Percentiles rank a stretch among this genome's conserved stretches.
Conservation (phyloP, 2,797 vertebrate species). For the Hemitrygon akajei region DNA sequence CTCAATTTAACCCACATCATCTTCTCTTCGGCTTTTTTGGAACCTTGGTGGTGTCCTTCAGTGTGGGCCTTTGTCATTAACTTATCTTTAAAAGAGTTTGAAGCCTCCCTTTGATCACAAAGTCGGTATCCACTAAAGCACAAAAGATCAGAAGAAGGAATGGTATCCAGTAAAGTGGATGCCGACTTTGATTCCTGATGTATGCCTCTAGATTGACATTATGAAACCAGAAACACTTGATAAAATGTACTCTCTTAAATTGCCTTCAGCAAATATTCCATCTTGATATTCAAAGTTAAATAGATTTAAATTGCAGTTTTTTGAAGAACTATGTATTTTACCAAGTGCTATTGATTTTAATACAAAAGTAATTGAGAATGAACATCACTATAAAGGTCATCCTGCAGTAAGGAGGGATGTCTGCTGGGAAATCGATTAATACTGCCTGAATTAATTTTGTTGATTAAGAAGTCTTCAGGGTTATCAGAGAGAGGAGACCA, state of each 20-base stretch:
- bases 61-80: neutral
- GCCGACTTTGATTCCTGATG: neutral
- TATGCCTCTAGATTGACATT: neutral
- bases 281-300: conserved; percentile 22
- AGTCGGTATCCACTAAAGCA: neutral
- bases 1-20: neutral
- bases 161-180: neutral
- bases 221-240: neutral
- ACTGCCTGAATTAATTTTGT: neutral
- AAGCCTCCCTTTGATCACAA: neutral
- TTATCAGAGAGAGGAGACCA: neutral
- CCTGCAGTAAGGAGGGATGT: neutral
- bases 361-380: conserved; percentile 25
- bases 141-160: neutral
- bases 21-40: neutral
- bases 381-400: conserved; percentile 12
- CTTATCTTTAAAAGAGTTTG: neutral
- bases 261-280: conserved; percentile 26
- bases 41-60: neutral
- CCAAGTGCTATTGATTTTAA: conserved; percentile 29
- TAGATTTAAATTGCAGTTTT: conserved; percentile 22
- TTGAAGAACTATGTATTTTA: conserved; percentile 32
- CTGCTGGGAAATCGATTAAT: conserved; percentile 25
- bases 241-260: neutral
- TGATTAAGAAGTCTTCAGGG: conserved; percentile 8